Evolutionary conservation across 2,888 invertebrate species (phyloP).

Genomic region (Cryptocephalus primarius): DNA sequence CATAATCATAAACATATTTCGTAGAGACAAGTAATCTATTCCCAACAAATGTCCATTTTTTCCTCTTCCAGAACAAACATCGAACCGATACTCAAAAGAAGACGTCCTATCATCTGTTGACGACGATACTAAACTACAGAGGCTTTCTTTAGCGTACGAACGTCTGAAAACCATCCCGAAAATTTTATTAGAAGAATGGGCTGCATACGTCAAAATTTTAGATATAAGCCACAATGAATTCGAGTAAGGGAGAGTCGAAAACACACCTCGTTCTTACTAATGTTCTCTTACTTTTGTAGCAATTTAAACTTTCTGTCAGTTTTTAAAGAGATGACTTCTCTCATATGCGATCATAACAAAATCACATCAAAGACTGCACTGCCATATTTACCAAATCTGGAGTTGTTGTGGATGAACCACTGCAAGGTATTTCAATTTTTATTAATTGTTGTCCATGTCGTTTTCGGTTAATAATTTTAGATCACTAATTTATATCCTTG

Average conservation of each 20-base stretch:
- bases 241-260: constrained; percentile 40
- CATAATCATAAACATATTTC: no score
- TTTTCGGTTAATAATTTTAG: constrained; percentile 6
- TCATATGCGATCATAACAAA: constrained; percentile 73
- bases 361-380: constrained; percentile 58
- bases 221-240: constrained; percentile 66
- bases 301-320: constrained; percentile 61
- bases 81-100: neutral
- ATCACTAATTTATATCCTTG: constrained; percentile 50
- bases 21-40: no score
- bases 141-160: constrained; percentile 60
- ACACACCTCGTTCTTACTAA: neutral
- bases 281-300: constrained; percentile 41
- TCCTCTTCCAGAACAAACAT: neutral
- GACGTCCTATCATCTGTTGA: constrained; percentile 11
- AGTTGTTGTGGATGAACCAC: constrained; percentile 65
- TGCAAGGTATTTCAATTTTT: constrained; percentile 44
- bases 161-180: constrained; percentile 53
- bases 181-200: constrained; percentile 51
- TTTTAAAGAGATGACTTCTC: constrained; percentile 61
- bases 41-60: neutral
- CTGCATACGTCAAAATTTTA: constrained; percentile 49
- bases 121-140: constrained; percentile 42
- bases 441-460: neutral
- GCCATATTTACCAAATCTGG: constrained; percentile 60